Percentiles rank a stretch among this genome's conserved stretches.
These are phyloP conservation scores for Mylabris sibirica DNA, from an alignment of 2,888 invertebrate species.

Conservation along the genomic window DNA sequence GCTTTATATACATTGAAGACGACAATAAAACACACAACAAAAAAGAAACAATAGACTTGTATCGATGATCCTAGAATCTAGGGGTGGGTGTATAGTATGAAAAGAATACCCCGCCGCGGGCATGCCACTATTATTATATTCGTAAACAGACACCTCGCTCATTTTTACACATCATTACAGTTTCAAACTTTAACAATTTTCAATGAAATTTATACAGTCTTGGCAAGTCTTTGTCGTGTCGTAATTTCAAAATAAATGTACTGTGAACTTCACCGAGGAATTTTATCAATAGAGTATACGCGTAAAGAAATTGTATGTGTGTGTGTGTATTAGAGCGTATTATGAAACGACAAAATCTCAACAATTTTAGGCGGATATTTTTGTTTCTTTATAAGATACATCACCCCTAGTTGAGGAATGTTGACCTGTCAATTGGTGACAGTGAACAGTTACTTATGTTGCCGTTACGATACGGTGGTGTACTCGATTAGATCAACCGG, in stretches of 20 bases:
- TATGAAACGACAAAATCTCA: background rate
- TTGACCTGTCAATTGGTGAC: conserved; percentile 33
- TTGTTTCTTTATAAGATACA: conserved; percentile 20
- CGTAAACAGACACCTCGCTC: conserved; percentile 54
- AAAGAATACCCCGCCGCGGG: conserved; percentile 32
- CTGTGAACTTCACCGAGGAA: conserved; percentile 39
- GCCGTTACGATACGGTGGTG: conserved; percentile 30
- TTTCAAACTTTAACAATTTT: conserved; percentile 55
- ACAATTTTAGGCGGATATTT: background rate
- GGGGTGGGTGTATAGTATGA: conserved; percentile 23
- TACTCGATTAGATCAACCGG: conserved; percentile 30
- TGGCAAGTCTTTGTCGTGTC: conserved; percentile 48
- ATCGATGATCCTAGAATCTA: background rate
- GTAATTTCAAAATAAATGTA: conserved; percentile 51
- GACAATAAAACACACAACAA: background rate
- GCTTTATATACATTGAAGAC: background rate
- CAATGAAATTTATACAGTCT: conserved; percentile 52
- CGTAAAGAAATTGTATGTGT: too few relatives aligned
- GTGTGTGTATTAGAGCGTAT: background rate
- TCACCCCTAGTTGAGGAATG: conserved; percentile 30
- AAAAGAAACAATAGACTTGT: background rate
- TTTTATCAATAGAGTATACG: background rate
- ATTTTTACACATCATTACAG: conserved; percentile 57
- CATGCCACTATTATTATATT: conserved; percentile 15
- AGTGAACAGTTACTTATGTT: conserved; percentile 33